A percentile compares a stretch with the other conserved stretches of the same genome.
Conservation (phyloP, 2,888 invertebrate species). For the Lasioglossum zephyrum region DNA sequence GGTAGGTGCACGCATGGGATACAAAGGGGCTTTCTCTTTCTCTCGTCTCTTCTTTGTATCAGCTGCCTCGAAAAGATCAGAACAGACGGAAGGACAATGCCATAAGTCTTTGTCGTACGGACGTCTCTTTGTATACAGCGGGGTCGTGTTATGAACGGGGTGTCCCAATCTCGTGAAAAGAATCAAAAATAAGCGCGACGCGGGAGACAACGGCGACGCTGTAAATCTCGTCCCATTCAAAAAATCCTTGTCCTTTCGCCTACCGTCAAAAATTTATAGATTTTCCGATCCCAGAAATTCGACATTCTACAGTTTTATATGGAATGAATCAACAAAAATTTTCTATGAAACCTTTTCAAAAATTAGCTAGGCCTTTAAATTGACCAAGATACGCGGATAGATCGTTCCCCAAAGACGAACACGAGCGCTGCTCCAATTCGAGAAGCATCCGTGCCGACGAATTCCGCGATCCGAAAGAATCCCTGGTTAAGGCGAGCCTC, state of each 20-base stretch:
- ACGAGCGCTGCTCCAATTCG: not conserved
- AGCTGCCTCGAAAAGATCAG: constrained; percentile 78
- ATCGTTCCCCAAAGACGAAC: not conserved
- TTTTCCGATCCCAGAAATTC: not conserved
- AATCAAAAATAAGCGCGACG: constrained; percentile 33
- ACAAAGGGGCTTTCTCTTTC: constrained; percentile 76
- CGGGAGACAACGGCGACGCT: constrained; percentile 17
- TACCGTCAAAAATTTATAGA: not conserved
- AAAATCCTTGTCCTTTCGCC: not conserved
- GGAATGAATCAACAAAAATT: not conserved
- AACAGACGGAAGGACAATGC: constrained; percentile 76
- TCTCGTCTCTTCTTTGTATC: constrained; percentile 78
- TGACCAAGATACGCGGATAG: not conserved
- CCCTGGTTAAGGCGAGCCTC: not conserved
- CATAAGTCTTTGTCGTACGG: constrained; percentile 74
- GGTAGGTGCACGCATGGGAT: constrained; percentile 65
- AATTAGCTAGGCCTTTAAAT: not conserved
- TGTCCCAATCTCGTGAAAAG: constrained; percentile 33
- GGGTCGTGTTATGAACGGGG: constrained; percentile 38
- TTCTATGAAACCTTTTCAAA: no score
- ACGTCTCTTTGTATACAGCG: constrained; percentile 48
- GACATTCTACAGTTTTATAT: not conserved
- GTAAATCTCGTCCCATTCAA: not conserved
- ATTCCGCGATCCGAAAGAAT: not conserved
- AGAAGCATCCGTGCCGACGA: not conserved